These are phyloP conservation scores for Nyctibius grandis DNA, from an alignment of 2,797 vertebrate genomes.

Conservation along the genomic window DNA sequence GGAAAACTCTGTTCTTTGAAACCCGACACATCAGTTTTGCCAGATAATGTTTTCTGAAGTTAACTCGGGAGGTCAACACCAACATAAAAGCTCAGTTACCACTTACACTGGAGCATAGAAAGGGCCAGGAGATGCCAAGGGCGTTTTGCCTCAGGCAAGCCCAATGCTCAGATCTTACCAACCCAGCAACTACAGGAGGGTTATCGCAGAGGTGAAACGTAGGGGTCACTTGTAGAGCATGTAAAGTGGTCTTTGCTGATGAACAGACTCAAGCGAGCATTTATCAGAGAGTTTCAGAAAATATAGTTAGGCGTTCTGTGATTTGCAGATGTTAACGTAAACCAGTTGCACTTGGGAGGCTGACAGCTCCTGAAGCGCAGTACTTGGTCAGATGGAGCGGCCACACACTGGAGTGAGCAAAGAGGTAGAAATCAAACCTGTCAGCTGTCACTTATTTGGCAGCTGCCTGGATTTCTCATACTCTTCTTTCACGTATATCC, in stretches of 20 bases:
- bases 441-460: neutral
- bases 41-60: conserved; percentile 3
- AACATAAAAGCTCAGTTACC: neutral
- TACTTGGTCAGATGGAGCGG: neutral
- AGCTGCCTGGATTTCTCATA: neutral
- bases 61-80: neutral
- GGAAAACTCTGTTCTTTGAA: conserved; percentile 12
- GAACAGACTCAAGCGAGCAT: neutral
- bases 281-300: neutral
- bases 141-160: neutral
- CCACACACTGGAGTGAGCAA: neutral
- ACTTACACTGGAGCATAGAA: neutral
- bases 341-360: neutral
- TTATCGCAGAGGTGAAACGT: neutral
- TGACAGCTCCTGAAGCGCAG: neutral
- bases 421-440: neutral
- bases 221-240: neutral
- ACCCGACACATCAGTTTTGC: neutral
- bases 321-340: neutral
- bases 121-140: neutral
- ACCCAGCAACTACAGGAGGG: neutral
- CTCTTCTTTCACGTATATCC: neutral
- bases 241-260: neutral
- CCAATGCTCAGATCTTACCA: neutral
- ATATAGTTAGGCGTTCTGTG: neutral